Base-by-base conservation (phyloP, 2,797 vertebrate genomes). In the Fundulus diaphanus region DNA sequence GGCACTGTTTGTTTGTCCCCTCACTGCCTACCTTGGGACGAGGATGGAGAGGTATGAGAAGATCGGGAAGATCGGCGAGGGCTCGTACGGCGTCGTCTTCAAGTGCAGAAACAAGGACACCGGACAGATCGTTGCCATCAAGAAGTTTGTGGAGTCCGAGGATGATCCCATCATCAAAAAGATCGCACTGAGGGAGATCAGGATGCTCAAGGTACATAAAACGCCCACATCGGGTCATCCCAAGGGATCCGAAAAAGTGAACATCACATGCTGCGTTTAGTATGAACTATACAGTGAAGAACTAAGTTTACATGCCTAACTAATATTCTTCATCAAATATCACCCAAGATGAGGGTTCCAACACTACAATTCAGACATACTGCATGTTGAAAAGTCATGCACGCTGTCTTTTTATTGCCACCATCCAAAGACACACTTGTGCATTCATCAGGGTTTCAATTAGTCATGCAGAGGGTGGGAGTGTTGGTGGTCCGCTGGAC, bases 41-140 rank as follows among this genome's bases (percentile, higher is more conserved):
- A 84, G 49, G 72, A 98, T 99, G 98, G 98, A 99, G 92, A 98
- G 97, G 88, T 98, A 98, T 72, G 97, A 99, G 87, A 98, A 97
- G 90, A 96, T 99, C 0, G 94, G 96, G 1, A 97, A 97, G 89
- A 96, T 99, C 48, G 98, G 98, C 0, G 97, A 99, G 87, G 98
- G 98, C 11, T 98, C 98, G 5, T 99, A 98, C 63, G 98, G 98
- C 31, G 96, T 97, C 0, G 98, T 99, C 61, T 99, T 99, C 92
- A 98, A 98, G 90, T 98, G 98, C 90, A 94, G 97, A 63, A 96
- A 97, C 86, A 95, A 87, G 83, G 96, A 97, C 89, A 98, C 96
- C 0, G 97, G 97, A 0, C 97, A 98, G 89, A 89, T 97, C 0
- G 97, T 99, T 57, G 98, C 98, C 85, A 97, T 99, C 85, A 99